These are phyloP conservation scores for Erpornis zantholeuca DNA, from an alignment of 2,113 vertebrate genomes.

Conservation along the genomic window DNA sequence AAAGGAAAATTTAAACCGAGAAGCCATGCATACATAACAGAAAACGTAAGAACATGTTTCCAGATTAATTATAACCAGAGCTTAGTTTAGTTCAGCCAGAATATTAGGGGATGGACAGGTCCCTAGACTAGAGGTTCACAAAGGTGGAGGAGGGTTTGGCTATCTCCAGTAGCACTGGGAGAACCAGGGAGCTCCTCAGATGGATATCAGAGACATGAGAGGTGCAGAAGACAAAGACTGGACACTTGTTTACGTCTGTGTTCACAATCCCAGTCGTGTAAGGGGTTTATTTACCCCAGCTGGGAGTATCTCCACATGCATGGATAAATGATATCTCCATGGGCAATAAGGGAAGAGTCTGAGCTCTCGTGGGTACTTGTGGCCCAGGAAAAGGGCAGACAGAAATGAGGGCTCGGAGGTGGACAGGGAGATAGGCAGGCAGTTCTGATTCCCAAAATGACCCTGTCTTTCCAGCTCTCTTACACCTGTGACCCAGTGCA, in stretches of 20 bases:
- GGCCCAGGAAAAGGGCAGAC: neutral
- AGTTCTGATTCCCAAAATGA: neutral
- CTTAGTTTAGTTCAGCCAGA: neutral
- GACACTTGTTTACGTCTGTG: neutral
- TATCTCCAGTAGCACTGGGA: neutral
- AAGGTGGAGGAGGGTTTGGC: neutral
- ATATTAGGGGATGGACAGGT: neutral
- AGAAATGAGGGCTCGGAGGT: neutral
- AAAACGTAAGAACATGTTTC: neutral
- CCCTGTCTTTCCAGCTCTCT: neutral
- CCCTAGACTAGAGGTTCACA: neutral
- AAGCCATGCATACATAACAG: neutral
- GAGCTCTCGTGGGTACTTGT: neutral
- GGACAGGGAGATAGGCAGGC: neutral
- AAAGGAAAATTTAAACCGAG: neutral
- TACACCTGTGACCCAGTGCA: accelerated
- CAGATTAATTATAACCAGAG: neutral
- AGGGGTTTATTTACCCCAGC: neutral
- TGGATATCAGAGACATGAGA: neutral
- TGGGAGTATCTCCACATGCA: neutral
- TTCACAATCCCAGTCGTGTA: neutral
- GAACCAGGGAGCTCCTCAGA: neutral
- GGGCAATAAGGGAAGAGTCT: neutral
- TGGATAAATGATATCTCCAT: neutral
- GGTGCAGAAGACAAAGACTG: neutral